Base-by-base conservation (phyloP, 2,113 vertebrate genomes). In the Hylia prasina region DNA sequence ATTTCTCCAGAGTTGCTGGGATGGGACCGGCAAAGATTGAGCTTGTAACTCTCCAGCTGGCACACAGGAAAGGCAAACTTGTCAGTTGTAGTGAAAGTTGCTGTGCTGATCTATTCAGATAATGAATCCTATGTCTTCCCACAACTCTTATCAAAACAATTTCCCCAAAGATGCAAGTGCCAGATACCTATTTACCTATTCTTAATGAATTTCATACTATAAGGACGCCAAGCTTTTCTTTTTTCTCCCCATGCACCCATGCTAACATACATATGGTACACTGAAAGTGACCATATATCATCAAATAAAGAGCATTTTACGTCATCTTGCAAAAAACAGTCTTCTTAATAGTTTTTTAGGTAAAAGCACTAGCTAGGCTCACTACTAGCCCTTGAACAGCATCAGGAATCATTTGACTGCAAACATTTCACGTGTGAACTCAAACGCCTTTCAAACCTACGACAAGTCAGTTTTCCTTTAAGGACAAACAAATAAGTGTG, bases 211-310 rank as follows among this genome's bases (percentile, higher is more conserved):
- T 85, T 76, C 24, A 40, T 22, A 3, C n/a, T 21, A 48, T 1
- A 8, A 37, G 16, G 35, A 79, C 17, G 48, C 33, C 39, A 75
- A 93, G 15, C 9, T 54, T 2, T n/a, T 22, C n/a, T 89, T 73
- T 73, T 35, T 11, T 12, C 30, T 63, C 37, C 15, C 44, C 31
- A 6, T 13, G 11, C 5, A 39, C 13, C 13, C 33, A 27, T 12
- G 19, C 7, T 51, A 72, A 64, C 5, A 33, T 5, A 31, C 9
- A 18, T 4, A 23, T 2, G 6, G 6, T 13, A 65, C 12, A 23
- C 3, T 9, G 27, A 79, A 57, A 9, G 54, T 35, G 16, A 44
- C 30, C 0, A 0, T 13, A 44, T 16, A 15, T 24, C 22, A 10
- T 40, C 16, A 81, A 66, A 22, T 28, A 64, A 87, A 63, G 42